A percentile compares a stretch with the other conserved stretches of the same genome.
These are phyloP conservation scores for Bos taurus DNA, from an alignment of 2,113 vertebrate species.

Conservation along the genomic window DNA sequence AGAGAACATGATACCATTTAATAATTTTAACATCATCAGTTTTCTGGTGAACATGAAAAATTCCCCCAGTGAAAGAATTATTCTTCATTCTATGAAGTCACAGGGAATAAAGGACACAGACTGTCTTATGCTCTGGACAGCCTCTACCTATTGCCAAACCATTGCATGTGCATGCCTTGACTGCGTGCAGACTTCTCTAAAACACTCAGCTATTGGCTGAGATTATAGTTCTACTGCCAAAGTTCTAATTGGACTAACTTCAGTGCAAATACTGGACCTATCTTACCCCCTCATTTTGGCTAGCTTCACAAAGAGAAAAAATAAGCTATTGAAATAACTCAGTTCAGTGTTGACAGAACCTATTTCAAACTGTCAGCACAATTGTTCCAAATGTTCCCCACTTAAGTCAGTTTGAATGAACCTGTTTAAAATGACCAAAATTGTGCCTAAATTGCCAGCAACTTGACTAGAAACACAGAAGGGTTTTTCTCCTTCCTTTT, in stretches of 20 bases:
- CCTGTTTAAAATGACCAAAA: slow-evolving; percentile 10
- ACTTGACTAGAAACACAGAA: not conserved
- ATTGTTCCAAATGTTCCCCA: not conserved
- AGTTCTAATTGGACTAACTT: not conserved
- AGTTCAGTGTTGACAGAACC: not conserved
- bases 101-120: not conserved
- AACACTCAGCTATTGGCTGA: not conserved
- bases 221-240: not conserved
- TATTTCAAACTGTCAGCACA: slow-evolving; percentile 9
- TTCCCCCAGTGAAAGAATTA: not conserved
- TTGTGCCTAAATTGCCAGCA: not conserved
- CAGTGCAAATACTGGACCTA: not conserved
- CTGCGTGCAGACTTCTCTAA: not conserved
- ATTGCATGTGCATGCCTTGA: not conserved
- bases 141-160: not conserved
- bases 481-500: not conserved
- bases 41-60: not conserved
- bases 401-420: not conserved
- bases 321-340: not conserved
- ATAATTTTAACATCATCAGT: not conserved
- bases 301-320: slow-evolving; percentile 10
- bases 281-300: not conserved
- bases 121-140: too few species aligned
- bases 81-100: not conserved
- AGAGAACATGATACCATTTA: not conserved